These are phyloP conservation scores for Anastrepha obliqua DNA, from an alignment of 1,140 invertebrate species.

Conservation along the genomic window DNA sequence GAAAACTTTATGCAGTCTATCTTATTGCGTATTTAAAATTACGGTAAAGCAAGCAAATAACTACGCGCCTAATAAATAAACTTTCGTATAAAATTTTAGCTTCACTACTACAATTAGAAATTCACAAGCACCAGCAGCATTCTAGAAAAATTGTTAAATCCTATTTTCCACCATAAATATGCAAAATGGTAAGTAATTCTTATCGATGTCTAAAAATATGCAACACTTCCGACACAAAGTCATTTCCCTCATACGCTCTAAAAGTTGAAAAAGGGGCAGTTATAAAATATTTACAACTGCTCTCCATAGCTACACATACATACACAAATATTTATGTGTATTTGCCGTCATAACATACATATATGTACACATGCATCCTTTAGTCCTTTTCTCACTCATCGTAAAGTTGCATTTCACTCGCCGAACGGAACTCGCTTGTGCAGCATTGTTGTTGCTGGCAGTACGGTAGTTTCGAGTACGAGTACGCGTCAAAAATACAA, in stretches of 20 bases:
- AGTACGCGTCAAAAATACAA: neutral
- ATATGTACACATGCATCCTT: neutral
- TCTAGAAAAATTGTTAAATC: neutral
- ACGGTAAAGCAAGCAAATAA: neutral
- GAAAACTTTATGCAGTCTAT: neutral
- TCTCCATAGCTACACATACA: neutral
- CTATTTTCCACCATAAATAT: neutral
- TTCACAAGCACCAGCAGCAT: neutral
- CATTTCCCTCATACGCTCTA: neutral
- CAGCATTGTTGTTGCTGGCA: neutral
- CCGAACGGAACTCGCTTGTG: neutral
- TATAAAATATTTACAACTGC: neutral
- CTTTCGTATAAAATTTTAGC: neutral
- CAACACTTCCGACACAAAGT: neutral
- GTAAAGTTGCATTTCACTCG: neutral
- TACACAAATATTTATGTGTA: neutral
- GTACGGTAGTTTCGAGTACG: neutral
- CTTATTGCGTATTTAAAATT: neutral
- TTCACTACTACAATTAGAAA: neutral
- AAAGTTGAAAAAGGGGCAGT: neutral
- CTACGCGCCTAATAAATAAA: neutral
- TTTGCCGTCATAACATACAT: neutral
- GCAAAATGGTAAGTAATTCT: constrained; percentile 31
- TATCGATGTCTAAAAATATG: neutral
- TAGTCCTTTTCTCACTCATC: neutral